A percentile compares a stretch with the other conserved stretches of the same genome.
Conservation (phyloP, 2,113 vertebrate genomes). For the Catharus bicknelli region DNA sequence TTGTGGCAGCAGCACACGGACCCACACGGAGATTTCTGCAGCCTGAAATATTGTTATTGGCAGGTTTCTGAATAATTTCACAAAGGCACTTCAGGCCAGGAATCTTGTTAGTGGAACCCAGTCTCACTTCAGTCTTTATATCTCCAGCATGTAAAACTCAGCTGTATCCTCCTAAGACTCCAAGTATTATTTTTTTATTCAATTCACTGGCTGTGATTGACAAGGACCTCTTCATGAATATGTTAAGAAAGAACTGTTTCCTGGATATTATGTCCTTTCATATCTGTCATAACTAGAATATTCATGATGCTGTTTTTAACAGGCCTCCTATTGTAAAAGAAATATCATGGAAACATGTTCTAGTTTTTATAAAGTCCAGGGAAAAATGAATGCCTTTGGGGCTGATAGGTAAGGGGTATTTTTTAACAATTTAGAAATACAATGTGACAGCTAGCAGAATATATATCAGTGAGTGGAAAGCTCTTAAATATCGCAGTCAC, state of each 20-base stretch:
- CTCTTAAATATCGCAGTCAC: not conserved
- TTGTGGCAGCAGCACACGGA: constrained; percentile 42
- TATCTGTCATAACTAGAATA: constrained; percentile 71
- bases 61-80: constrained; percentile 62
- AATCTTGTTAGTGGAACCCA: constrained; percentile 41
- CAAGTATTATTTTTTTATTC: constrained; percentile 54
- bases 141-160: constrained; percentile 53
- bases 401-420: not conserved
- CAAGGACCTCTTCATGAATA: constrained; percentile 59
- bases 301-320: constrained; percentile 69
- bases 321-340: constrained; percentile 51
- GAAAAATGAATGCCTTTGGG: constrained; percentile 55
- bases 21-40: constrained; percentile 32
- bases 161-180: constrained; percentile 25
- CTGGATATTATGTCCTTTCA: constrained; percentile 68
- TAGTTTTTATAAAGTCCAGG: constrained; percentile 59
- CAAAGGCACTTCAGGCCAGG: constrained; percentile 42
- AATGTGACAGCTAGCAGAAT: constrained; percentile 65
- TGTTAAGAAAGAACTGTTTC: constrained; percentile 42
- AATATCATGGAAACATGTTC: constrained; percentile 39
- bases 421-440: constrained; percentile 62
- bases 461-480: constrained; percentile 50
- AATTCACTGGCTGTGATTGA: constrained; percentile 64
- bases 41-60: constrained; percentile 58
- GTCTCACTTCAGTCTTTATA: constrained; percentile 52